Evolutionary conservation across 1,140 invertebrate species (phyloP), one percentile per base, ranked within the genome.

Genomic region (Neodiprion virginianus): DNA sequence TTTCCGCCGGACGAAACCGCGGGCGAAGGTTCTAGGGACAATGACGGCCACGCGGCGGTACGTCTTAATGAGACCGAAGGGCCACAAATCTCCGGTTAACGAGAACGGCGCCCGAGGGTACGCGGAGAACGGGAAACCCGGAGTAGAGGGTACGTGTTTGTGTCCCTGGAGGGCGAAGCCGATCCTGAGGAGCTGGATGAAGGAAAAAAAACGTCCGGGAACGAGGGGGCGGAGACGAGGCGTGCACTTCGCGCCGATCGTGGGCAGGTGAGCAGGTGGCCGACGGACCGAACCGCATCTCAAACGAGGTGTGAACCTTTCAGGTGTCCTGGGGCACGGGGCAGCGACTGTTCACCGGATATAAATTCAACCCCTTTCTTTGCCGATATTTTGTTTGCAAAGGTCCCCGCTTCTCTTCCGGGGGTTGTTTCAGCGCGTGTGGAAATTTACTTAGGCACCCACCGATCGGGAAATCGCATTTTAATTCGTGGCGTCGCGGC

Each of bases 21-120:
- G 28, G n/a, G 53, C 53, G 8, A 61, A 17, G 11, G n/a, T 61
- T 5, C 11, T 5, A 14, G 0, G n/a, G 53, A 61, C 53, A 61
- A 61, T 61, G 5, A 8, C 53, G 11, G 53, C 11, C 53, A 40
- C 53, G 53, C 53, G 53, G 53, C n/a, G 53, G 53, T 61, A 61
- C 53, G 53, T 61, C 53, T 61, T 61, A 61, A 61, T 61, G 53
- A 61, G 53, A 61, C 53, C n/a, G 11, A 61, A 4, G 11, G 53
- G 53, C 53, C 53, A 61, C 53, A 61, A 61, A 61, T 61, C 53
- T 61, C 53, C n/a, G 53, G 53, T 61, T 61, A 61, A 61, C 53
- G 53, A 61, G 53, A 14, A 61, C 11, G 11, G 8, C 53, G 53
- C 53, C 53, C 8, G n/a, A 17, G 53, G 53, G 28, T 40, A 40